These are phyloP conservation scores for Hypothenemus hampei DNA, from an alignment of 1,140 invertebrate species.

Conservation along the genomic window DNA sequence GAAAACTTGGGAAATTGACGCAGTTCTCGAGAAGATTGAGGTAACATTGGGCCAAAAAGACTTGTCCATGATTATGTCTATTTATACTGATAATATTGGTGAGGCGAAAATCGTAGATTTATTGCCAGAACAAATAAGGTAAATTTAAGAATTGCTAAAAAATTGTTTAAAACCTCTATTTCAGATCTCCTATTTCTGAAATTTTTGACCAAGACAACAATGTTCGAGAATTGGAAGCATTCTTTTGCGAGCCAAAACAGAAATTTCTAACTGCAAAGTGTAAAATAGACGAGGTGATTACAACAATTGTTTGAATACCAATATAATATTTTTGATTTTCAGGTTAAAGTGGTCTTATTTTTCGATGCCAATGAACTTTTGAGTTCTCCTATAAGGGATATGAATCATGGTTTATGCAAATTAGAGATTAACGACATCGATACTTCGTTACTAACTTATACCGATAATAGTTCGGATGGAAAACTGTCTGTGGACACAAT, in stretches of 20 bases:
- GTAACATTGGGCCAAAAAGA: slow-evolving; percentile 70
- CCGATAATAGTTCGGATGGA: slow-evolving; percentile 65
- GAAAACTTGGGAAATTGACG: slow-evolving; percentile 58
- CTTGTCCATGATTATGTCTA: slow-evolving; percentile 60
- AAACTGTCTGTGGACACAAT: slow-evolving; percentile 67
- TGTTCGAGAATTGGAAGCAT: slow-evolving; percentile 67
- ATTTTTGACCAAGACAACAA: slow-evolving; percentile 51
- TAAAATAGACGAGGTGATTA: slow-evolving; percentile 53
- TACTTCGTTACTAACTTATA: slow-evolving; percentile 59
- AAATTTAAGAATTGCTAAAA: too few relatives aligned
- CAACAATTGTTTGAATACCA: background rate
- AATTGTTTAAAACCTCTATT: too few relatives aligned
- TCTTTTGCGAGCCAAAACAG: slow-evolving; percentile 63
- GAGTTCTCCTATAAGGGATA: slow-evolving; percentile 68
- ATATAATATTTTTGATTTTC: slow-evolving; percentile 44
- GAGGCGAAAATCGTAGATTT: slow-evolving; percentile 48
- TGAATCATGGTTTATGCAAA: slow-evolving; percentile 66
- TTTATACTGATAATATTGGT: slow-evolving; percentile 58
- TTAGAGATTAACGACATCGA: slow-evolving; percentile 67
- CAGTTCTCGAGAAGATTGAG: slow-evolving; percentile 60
- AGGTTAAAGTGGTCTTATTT: slow-evolving; percentile 59
- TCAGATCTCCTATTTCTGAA: slow-evolving; percentile 23
- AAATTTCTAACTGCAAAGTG: slow-evolving; percentile 57
- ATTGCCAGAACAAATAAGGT: slow-evolving; percentile 32
- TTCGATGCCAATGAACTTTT: slow-evolving; percentile 69